Evolutionary conservation across 1,140 invertebrate species (phyloP).

Genomic region (Onthophagus taurus): DNA sequence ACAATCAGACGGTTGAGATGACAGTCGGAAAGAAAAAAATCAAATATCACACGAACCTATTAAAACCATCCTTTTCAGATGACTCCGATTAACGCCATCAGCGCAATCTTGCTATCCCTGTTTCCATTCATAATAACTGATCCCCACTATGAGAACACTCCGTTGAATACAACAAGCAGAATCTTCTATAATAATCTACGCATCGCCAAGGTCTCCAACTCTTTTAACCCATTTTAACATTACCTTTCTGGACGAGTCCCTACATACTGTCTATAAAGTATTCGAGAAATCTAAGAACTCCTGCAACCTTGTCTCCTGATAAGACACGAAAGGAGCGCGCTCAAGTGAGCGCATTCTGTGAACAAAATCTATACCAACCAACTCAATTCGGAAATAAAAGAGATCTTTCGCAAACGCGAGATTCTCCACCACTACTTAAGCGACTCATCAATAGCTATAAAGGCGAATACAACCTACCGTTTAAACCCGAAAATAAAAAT

Average conservation of each 20-base stretch:
- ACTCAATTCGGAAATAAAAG: too few relatives aligned
- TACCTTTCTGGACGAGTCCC: not conserved
- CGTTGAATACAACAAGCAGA: not conserved
- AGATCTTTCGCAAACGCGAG: not conserved
- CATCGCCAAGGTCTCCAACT: not conserved
- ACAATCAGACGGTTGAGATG: not conserved
- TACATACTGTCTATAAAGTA: too few relatives aligned
- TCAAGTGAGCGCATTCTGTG: too few relatives aligned
- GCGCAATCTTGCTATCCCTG: not conserved
- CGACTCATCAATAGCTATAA: not conserved
- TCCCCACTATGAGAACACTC: not conserved
- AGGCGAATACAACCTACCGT: conserved; percentile 1
- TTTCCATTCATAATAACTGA: not conserved
- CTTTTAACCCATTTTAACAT: not conserved
- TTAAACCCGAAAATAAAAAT: conserved; percentile 3
- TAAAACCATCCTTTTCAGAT: conserved; percentile 1
- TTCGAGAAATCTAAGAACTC: too few relatives aligned
- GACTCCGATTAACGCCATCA: not conserved
- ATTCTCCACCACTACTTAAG: not conserved
- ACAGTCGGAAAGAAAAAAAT: not conserved
- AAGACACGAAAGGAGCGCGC: too few relatives aligned
- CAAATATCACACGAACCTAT: conserved; percentile 2
- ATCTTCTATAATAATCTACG: not conserved
- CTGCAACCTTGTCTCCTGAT: too few relatives aligned
- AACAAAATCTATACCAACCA: too few relatives aligned